These are phyloP conservation scores for Trimorus sp. DNA, from an alignment of 2,888 invertebrate species.

Conservation along the genomic window DNA sequence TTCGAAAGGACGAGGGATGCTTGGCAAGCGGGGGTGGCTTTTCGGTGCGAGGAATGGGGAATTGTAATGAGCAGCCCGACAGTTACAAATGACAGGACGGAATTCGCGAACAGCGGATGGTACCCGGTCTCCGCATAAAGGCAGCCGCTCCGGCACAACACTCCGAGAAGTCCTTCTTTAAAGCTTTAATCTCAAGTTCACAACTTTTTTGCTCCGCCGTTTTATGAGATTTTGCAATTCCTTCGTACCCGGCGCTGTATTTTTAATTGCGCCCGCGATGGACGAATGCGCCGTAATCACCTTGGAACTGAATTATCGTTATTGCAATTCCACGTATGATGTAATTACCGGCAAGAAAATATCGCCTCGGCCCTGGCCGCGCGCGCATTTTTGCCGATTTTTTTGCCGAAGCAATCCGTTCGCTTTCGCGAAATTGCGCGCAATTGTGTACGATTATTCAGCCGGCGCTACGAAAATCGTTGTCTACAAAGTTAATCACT, in stretches of 20 bases:
- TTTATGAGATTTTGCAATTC: constrained; percentile 59
- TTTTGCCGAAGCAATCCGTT: constrained; percentile 2
- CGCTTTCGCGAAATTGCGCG: constrained; percentile 8
- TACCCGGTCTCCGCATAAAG: constrained; percentile 79
- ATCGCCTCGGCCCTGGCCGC: constrained; percentile 12
- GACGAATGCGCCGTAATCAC: constrained; percentile 40
- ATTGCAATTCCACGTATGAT: constrained; percentile 40
- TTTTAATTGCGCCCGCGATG: constrained; percentile 40
- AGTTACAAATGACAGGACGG: constrained; percentile 82
- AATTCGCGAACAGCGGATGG: constrained; percentile 81
- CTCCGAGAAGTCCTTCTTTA: constrained; percentile 65
- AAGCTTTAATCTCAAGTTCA: constrained; percentile 66
- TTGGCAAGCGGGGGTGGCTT: constrained; percentile 69
- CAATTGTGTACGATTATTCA: background rate
- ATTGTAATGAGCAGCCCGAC: constrained; percentile 82
- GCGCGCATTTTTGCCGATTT: constrained; percentile 14
- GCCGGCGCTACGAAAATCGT: background rate
- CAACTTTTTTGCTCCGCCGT: constrained; percentile 61
- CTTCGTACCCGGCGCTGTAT: constrained; percentile 51
- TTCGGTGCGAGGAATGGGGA: constrained; percentile 80
- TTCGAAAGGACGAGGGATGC: constrained; percentile 67
- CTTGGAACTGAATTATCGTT: constrained; percentile 48
- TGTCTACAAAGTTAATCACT: background rate
- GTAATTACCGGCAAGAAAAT: constrained; percentile 34
- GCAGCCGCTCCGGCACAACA: constrained; percentile 76